phyloP scores from a whole-genome alignment of 1,140 invertebrate genomes.

The Streblospio benedicti region DNA sequence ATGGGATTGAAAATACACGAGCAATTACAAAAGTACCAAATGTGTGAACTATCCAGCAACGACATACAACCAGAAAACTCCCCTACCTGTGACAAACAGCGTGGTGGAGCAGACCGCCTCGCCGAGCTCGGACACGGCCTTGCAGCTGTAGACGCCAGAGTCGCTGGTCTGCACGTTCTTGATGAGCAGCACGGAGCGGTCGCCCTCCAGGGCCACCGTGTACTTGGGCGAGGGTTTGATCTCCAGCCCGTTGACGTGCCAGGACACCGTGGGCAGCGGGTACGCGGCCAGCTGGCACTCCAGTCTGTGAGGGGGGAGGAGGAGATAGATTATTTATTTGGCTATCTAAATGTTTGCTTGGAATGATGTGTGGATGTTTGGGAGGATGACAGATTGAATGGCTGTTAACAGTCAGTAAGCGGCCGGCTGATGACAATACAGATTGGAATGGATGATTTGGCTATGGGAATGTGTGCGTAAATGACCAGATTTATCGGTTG shows the following conservation, averaged over 20 bases:
- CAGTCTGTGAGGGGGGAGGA: constrained; percentile 25
- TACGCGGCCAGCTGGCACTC: constrained; percentile 39
- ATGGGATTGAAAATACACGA: too few relatives aligned
- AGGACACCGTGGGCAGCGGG: constrained; percentile 39
- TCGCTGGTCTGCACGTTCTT: constrained; percentile 89
- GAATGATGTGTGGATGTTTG: not conserved
- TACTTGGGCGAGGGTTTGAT: constrained; percentile 44
- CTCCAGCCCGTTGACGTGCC: constrained; percentile 45
- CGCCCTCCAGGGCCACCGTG: constrained; percentile 38
- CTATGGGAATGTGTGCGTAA: too few relatives aligned
- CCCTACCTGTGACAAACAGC: constrained; percentile 42
- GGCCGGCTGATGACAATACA: too few relatives aligned
- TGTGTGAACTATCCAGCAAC: too few relatives aligned
- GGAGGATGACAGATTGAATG: too few relatives aligned
- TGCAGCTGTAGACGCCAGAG: constrained; percentile 88
- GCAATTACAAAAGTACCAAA: too few relatives aligned
- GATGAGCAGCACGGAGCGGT: constrained; percentile 38
- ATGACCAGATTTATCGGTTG: too few relatives aligned
- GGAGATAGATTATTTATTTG: not conserved
- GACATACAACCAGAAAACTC: too few relatives aligned
- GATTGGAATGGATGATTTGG: too few relatives aligned
- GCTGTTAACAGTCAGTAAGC: too few relatives aligned
- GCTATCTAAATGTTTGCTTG: not conserved
- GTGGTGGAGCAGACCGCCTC: constrained; percentile 54
- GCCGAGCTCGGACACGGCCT: constrained; percentile 80